Percentiles rank a stretch among this genome's conserved stretches.
These are phyloP conservation scores for Anolis sagrei DNA, from an alignment of 2,113 vertebrate genomes.

Conservation along the genomic window DNA sequence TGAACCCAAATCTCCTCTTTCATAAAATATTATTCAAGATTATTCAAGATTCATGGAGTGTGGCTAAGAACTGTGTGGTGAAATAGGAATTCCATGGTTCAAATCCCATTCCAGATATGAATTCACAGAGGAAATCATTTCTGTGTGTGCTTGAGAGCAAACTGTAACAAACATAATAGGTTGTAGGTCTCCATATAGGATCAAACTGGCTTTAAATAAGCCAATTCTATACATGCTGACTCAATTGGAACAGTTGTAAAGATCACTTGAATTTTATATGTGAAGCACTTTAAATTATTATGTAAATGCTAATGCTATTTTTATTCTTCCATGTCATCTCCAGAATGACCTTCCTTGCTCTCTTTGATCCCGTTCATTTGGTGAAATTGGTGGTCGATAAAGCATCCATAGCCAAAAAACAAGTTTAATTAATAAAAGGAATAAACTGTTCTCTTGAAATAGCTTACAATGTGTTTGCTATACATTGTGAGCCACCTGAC, in stretches of 20 bases:
- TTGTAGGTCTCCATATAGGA: background rate
- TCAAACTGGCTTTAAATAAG: background rate
- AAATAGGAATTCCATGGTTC: background rate
- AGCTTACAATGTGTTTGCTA: background rate
- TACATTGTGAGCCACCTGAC: conserved; percentile 14
- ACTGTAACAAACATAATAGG: background rate
- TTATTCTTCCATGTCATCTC: background rate
- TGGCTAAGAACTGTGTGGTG: background rate
- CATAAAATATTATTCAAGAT: background rate
- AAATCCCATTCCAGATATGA: background rate
- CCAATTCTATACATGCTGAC: background rate
- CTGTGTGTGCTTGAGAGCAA: background rate
- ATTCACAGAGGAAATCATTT: background rate
- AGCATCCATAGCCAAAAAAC: background rate
- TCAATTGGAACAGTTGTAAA: background rate
- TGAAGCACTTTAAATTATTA: background rate
- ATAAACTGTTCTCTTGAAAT: background rate
- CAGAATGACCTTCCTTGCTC: background rate
- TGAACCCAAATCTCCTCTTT: background rate
- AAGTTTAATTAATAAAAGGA: background rate
- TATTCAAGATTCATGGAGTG: background rate
- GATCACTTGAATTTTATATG: background rate
- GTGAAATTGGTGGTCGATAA: background rate
- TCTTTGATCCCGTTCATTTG: background rate
- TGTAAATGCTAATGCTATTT: background rate